phyloP scores from a whole-genome alignment of 2,888 invertebrate species.

The Microctonus brassicae region DNA sequence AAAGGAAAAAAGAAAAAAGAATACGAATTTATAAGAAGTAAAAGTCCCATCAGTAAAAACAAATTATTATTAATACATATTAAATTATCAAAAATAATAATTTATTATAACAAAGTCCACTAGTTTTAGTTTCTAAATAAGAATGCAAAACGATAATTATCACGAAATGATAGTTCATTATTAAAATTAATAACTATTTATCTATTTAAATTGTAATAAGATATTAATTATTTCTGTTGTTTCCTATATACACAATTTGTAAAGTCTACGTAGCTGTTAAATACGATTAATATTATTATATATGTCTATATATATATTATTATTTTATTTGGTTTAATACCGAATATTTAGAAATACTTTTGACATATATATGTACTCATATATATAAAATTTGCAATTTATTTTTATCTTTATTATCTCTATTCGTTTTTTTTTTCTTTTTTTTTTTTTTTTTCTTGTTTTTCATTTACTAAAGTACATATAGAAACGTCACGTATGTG shows the following conservation, averaged over 20 bases:
- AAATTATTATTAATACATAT: conserved; percentile 7
- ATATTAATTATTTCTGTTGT: conserved; percentile 55
- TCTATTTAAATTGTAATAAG: conserved; percentile 51
- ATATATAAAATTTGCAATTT: not conserved
- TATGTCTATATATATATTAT: conserved; percentile 3
- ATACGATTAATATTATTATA: conserved; percentile 15
- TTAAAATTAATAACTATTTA: conserved; percentile 47
- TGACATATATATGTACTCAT: conserved; percentile 1
- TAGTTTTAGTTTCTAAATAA: conserved; percentile 25
- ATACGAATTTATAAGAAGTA: too few species aligned
- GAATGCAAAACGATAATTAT: not conserved
- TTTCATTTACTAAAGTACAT: conserved; percentile 23
- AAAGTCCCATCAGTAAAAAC: not conserved
- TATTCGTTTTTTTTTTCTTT: not conserved
- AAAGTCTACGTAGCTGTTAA: conserved; percentile 66
- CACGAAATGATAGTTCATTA: not conserved
- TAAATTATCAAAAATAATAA: not conserved
- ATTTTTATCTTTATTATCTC: conserved; percentile 17
- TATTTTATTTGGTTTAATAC: too few species aligned
- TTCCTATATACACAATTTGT: conserved; percentile 55
- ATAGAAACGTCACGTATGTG: conserved; percentile 26
- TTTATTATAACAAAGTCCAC: conserved; percentile 24
- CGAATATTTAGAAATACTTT: conserved; percentile 28
- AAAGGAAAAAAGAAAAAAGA: not conserved
- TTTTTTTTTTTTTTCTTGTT: conserved; percentile 19